A percentile compares a stretch with the other conserved stretches of the same genome.
phyloP scores from a whole-genome alignment of 1,140 invertebrate species.

The Galleria mellonella region DNA sequence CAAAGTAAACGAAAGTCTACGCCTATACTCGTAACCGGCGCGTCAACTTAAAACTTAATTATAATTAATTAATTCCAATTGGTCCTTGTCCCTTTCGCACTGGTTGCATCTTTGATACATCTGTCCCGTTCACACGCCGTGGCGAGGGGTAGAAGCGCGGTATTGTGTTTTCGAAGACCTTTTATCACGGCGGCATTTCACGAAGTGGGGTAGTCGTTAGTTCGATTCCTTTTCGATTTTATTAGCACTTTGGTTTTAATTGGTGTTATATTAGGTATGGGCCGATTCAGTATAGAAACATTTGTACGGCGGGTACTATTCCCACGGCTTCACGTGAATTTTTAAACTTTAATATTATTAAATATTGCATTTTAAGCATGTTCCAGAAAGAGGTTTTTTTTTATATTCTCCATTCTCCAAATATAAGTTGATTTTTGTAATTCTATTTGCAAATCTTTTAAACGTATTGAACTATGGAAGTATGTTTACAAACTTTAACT shows the following conservation, averaged over 20 bases:
- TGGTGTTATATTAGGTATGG: conserved; percentile 7
- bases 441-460: too few relatives aligned
- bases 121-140: conserved; percentile 40
- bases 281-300: too few relatives aligned
- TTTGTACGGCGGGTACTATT: too few relatives aligned
- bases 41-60: conserved; percentile 86
- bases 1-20: conserved; percentile 68
- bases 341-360: too few relatives aligned
- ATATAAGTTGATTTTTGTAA: too few relatives aligned
- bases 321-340: too few relatives aligned
- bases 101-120: conserved; percentile 39
- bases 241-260: conserved; percentile 31
- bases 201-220: conserved; percentile 56
- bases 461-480: too few relatives aligned
- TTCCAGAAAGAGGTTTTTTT: too few relatives aligned
- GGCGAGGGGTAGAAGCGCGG: conserved; percentile 53
- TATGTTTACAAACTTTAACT: too few relatives aligned
- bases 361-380: too few relatives aligned
- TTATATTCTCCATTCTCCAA: too few relatives aligned
- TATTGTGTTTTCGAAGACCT: conserved; percentile 72
- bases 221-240: conserved; percentile 68
- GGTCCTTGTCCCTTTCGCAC: conserved; percentile 58
- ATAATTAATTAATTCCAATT: conserved; percentile 84
- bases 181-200: conserved; percentile 68
- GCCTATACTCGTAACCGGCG: conserved; percentile 67